Conservation (phyloP, 2,888 invertebrate species). For the Epiblema foenella region DNA sequence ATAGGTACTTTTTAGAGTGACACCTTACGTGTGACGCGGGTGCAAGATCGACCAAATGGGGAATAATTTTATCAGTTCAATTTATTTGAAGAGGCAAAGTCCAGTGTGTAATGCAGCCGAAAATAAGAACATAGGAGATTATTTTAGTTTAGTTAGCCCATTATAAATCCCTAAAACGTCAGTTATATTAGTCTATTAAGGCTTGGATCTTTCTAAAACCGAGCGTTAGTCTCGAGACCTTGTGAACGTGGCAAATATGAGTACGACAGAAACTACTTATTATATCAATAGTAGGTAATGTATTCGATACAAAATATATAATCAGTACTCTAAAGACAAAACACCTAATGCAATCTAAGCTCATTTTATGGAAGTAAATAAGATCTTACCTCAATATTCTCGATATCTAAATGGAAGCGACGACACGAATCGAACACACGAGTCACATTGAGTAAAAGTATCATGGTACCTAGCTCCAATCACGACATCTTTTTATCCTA, state of each 20-base stretch:
- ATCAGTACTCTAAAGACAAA: background rate
- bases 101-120: background rate
- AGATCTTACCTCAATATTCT: conserved; percentile 43
- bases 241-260: no score
- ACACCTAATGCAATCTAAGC: background rate
- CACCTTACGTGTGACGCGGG: background rate
- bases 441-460: conserved; percentile 45
- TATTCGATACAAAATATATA: background rate
- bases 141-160: no score
- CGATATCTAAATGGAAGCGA: conserved; percentile 32
- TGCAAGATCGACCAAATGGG: background rate
- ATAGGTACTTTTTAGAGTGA: background rate
- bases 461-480: conserved; percentile 38
- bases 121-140: background rate
- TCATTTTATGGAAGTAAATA: conserved; percentile 38
- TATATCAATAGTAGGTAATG: no score
- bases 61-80: background rate
- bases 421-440: conserved; percentile 43
- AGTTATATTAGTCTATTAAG: no score
- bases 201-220: no score
- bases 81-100: background rate
- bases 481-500: conserved; percentile 47
- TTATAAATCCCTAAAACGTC: no score
- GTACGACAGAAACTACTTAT: no score
- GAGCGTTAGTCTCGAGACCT: no score